Conservation (phyloP, 2,113 vertebrate genomes). For the Blennius ocellaris region DNA sequence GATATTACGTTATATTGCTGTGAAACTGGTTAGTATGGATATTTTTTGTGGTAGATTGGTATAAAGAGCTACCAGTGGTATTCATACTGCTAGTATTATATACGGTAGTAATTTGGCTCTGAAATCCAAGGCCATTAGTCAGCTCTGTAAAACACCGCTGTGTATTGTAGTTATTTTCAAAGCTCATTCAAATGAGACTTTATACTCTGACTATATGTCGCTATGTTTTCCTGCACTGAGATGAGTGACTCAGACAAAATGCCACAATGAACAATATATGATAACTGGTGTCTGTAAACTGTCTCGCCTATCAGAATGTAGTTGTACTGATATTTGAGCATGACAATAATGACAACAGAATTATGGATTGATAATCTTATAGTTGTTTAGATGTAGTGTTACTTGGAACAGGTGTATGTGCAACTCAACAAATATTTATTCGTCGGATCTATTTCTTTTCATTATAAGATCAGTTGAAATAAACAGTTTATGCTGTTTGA, state of each 20-base stretch:
- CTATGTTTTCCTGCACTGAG: neutral
- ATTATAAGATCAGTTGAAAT: too few species aligned
- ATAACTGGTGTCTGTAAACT: too few species aligned
- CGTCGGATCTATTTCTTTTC: too few species aligned
- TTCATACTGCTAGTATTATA: neutral
- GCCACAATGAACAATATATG: too few species aligned
- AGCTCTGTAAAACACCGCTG: neutral
- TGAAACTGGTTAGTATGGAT: constrained; percentile 1
- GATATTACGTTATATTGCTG: neutral
- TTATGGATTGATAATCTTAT: too few species aligned
- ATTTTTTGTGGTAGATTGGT: neutral
- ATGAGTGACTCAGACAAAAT: neutral
- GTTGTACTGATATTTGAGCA: too few species aligned
- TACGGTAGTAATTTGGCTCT: neutral
- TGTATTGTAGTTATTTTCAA: neutral
- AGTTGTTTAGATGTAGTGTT: too few species aligned
- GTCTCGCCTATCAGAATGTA: too few species aligned
- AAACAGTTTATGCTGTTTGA: too few species aligned
- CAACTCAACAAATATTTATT: too few species aligned
- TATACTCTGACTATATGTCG: neutral
- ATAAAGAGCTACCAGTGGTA: neutral
- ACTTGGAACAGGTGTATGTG: too few species aligned
- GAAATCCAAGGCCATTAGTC: neutral
- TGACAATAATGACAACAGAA: too few species aligned
- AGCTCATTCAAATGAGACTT: neutral